Base-by-base conservation (phyloP, 2,797 vertebrate genomes). In the Clarias platycephalus region DNA sequence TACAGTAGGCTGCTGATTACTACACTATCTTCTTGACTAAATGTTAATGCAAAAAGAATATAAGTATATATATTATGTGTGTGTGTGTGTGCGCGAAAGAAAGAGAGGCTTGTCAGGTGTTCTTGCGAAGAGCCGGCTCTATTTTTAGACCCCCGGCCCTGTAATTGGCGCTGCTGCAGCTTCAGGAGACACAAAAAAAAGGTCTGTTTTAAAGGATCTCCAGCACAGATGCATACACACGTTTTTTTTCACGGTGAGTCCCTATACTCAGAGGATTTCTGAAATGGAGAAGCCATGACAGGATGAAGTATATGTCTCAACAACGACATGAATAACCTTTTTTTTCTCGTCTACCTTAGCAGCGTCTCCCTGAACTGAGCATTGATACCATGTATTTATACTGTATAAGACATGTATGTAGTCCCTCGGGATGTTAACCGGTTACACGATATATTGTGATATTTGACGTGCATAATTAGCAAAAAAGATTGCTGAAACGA, bases 91-190 rank as follows among this genome's bases (percentile, higher is more conserved):
- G 89, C n/a, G 86, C 79, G 87, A 26, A 80, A 66, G 86, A 90
- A 89, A 91, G 89, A 84, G 87, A 89, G 90, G 91, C 91, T 92
- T 92, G 93, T 93, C 93, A 91, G 91, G 92, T 91, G 90, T 85
- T 82, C 89, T 88, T 63, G 86, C 91, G 88, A 91, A 91, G 91
- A 90, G 92, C 90, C 10, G 0, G 84, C 86, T 83, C 94, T 95
- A 95, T 95, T 94, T 95, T 94, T 95, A 94, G 94, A 92, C 85
- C 87, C 87, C 55, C 90, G 94, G 91, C 93, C 93, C 90, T 92
- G 93, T 93, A 92, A 93, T 91, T 91, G 88, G 90, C 92, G 89
- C 90, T 86, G 91, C 91, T 91, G 90, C 92, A 91, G 91, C 90
- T 80, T 85, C 71, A 40, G 60, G 57, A 86, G 64, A 80, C 88